Conservation (phyloP, 2,888 invertebrate species). For the Willowsia nigromaculata region DNA sequence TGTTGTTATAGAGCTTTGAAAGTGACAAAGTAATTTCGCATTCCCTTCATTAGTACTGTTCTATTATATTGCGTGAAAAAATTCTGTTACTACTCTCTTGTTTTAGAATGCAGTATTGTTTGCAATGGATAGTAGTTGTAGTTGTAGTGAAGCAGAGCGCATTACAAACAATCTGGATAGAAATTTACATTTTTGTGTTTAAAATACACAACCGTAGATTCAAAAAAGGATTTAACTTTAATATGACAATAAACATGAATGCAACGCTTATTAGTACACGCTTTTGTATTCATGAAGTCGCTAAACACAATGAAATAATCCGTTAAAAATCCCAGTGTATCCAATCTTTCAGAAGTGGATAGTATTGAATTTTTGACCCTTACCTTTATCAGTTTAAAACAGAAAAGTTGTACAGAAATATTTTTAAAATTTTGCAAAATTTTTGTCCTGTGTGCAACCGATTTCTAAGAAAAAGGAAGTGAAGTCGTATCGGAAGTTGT, state of each 20-base stretch:
- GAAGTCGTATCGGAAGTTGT: not conserved
- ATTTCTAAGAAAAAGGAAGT: not conserved
- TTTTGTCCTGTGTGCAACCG: not conserved
- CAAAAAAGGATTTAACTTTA: not conserved
- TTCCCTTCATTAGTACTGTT: slow-evolving; percentile 64
- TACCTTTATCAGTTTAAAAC: too few relatives aligned
- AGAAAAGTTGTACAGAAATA: too few relatives aligned
- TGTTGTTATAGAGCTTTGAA: slow-evolving; percentile 56
- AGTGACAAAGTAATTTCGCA: slow-evolving; percentile 54
- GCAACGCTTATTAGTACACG: not conserved
- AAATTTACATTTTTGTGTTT: slow-evolving; percentile 37
- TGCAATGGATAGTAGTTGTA: not conserved
- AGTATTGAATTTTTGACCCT: too few relatives aligned
- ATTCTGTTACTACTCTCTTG: not conserved
- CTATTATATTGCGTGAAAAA: not conserved
- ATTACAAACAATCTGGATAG: not conserved
- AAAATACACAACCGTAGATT: not conserved
- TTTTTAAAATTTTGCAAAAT: not conserved
- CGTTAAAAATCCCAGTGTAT: too few relatives aligned
- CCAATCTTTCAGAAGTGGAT: too few relatives aligned
- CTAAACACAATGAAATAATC: too few relatives aligned
- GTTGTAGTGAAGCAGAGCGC: not conserved
- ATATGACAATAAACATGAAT: not conserved
- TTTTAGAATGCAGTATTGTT: not conserved
- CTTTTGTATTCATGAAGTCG: not conserved